Evolutionary conservation across 2,113 vertebrate species (phyloP).

Genomic region (Jacana jacana): DNA sequence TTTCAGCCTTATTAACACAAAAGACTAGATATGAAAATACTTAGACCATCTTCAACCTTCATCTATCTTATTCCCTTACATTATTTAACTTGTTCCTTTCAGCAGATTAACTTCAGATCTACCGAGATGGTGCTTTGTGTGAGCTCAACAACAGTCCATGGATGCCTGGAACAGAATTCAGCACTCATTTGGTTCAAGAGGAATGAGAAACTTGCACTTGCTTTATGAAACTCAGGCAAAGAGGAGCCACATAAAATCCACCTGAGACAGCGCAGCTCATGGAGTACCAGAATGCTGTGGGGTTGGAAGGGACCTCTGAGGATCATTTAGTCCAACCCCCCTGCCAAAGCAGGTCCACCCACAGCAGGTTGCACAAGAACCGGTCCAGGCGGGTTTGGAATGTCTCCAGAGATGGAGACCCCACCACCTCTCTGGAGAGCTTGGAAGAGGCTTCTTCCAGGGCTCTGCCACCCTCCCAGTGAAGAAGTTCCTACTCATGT

Average conservation of each 20-base stretch:
- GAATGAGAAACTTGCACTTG: not conserved
- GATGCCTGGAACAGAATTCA: constrained; percentile 1
- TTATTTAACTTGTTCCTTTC: not conserved
- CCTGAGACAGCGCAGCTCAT: not conserved
- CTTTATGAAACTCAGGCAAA: not conserved
- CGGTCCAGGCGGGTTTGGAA: too few species aligned
- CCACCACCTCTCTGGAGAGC: too few species aligned
- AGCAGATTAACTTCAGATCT: not conserved
- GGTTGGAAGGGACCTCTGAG: too few species aligned
- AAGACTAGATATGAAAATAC: not conserved
- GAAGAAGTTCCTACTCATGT: too few species aligned
- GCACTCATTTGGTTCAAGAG: not conserved
- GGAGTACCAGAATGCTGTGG: too few species aligned
- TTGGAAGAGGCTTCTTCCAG: too few species aligned
- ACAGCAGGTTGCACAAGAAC: too few species aligned
- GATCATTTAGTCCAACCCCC: too few species aligned
- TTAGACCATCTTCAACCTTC: not conserved
- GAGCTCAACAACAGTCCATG: constrained; percentile 10
- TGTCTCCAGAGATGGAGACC: too few species aligned
- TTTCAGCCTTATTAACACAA: not conserved
- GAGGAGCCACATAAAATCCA: not conserved
- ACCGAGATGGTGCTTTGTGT: not conserved
- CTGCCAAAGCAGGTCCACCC: too few species aligned
- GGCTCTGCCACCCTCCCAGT: too few species aligned
- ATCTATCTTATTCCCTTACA: not conserved